Percentiles rank a stretch among this genome's conserved stretches.
These are phyloP conservation scores for Philopedon plagiatum DNA, from an alignment of 2,888 invertebrate species.

Conservation along the genomic window DNA sequence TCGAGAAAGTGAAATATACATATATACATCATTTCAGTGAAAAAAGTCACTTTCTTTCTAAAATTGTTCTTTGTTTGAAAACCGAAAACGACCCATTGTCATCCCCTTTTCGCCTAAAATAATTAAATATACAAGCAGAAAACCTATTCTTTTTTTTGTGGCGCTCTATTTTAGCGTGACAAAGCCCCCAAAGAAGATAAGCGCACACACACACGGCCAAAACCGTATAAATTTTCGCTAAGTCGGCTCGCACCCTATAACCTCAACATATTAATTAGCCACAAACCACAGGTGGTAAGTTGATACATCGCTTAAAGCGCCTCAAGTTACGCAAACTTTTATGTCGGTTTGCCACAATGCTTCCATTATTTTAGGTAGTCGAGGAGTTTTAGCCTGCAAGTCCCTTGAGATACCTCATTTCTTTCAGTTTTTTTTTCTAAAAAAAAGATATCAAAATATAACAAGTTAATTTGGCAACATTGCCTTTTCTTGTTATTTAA, in stretches of 20 bases:
- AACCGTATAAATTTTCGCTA: constrained; percentile 5
- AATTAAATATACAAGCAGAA: too few species aligned
- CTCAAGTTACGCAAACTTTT: constrained; percentile 15
- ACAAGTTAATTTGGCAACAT: background rate
- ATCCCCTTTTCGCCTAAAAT: too few species aligned
- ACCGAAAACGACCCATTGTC: too few species aligned
- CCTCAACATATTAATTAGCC: constrained; percentile 38
- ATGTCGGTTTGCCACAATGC: constrained; percentile 17
- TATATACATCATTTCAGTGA: too few species aligned
- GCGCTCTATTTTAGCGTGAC: background rate
- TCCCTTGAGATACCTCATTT: background rate
- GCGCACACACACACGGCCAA: background rate
- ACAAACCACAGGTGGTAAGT: constrained; percentile 38
- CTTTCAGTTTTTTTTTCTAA: background rate
- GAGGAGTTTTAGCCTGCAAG: background rate
- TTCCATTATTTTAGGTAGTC: background rate
- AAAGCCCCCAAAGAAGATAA: background rate
- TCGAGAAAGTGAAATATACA: too few species aligned
- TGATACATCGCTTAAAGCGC: constrained; percentile 30
- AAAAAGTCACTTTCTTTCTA: too few species aligned
- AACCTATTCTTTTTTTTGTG: too few species aligned
- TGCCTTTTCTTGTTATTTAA: too few species aligned
- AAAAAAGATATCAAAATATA: background rate
- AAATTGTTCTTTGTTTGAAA: too few species aligned
- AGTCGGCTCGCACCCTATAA: constrained; percentile 23